Evolutionary conservation across 2,888 invertebrate genomes (phyloP), one percentile per base, ranked within the genome.

Genomic region (Orgyia antiqua): DNA sequence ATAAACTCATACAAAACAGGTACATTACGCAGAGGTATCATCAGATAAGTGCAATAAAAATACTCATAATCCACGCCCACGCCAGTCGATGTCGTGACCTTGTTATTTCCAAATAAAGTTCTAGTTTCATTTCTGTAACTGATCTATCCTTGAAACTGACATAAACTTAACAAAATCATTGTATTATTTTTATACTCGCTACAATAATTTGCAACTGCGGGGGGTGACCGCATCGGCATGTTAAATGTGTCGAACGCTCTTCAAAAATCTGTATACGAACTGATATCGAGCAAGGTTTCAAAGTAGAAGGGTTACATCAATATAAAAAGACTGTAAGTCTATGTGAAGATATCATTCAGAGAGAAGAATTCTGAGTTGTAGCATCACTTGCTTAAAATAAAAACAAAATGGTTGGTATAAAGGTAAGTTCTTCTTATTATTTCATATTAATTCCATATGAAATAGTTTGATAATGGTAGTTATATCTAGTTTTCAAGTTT

Each of bases 181-280:
- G 49, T 38, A 38, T 43, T 21, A 47, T 44, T 51, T 51, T 34
- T 36, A 38, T 45, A 49, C 54, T 51, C 38, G 45, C 45, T 55
- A 52, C 52, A 63, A 64, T 60, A 56, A 57, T 53, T n/a, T 42
- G 42, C 36, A 36, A 36, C 63, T 50, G 53, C 63, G 57, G 68
- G 67, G 60, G 68, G 65, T 59, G 59, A 62, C 58, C 58, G 49
- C 62, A 45, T 35, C 39, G 66, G 68, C 47, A 57, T 57, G 54
- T 44, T 39, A 30, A 49, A 52, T 32, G 43, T 50, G 50, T 45
- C 45, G 50, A 47, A 50, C 29, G 37, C 42, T 51, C 51, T 49
- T 54, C 55, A 44, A 42, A 45, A 44, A 42, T 35, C 45, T 45
- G 45, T 50, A 47, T 51, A 55, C 54, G 48, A 4, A 53, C 45